Conservation (phyloP, 2,113 vertebrate genomes). For the Plotosus lineatus region DNA sequence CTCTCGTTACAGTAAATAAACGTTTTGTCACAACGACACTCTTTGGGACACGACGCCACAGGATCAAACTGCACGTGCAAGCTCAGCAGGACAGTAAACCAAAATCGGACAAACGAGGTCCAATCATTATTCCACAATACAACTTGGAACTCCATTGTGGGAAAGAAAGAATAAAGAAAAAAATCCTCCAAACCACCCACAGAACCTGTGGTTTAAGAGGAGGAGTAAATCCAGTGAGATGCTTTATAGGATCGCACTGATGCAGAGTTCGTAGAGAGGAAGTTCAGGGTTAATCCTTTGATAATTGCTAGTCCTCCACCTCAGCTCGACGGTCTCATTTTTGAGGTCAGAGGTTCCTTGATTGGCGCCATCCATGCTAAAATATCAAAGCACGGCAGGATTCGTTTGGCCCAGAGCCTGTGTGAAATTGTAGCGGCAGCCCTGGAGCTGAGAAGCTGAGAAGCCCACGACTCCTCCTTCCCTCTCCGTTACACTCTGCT, state of each 20-base stretch:
- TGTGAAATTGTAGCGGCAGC: conserved; percentile 64
- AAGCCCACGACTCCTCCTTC: conserved; percentile 61
- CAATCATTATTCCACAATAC: conserved; percentile 83
- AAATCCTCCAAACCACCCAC: conserved; percentile 58
- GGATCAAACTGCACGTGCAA: conserved; percentile 83
- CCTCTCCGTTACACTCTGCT: conserved; percentile 66
- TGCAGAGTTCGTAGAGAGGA: conserved; percentile 60
- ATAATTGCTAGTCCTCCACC: conserved; percentile 68
- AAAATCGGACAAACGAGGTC: conserved; percentile 83
- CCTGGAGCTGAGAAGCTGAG: conserved; percentile 52
- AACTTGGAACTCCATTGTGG: conserved; percentile 88
- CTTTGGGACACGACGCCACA: conserved; percentile 82
- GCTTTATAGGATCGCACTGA: conserved; percentile 65
- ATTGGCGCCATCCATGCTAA: conserved; percentile 78
- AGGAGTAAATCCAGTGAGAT: conserved; percentile 56
- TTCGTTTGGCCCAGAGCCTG: conserved; percentile 69
- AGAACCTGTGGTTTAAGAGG: conserved; percentile 28
- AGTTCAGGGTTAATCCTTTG: conserved; percentile 69
- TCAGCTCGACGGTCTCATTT: conserved; percentile 71
- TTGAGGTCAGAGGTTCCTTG: conserved; percentile 69
- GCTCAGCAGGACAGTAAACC: conserved; percentile 86
- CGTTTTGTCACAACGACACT: conserved; percentile 91
- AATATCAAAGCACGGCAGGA: conserved; percentile 71
- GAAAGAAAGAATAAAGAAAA: conserved; percentile 39
- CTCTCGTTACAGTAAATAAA: conserved; percentile 99